Evolutionary conservation across 23 tunicate genomes (phyloP), one percentile per base, ranked within the genome.

Genomic region (Trididemnum miniatum): DNA sequence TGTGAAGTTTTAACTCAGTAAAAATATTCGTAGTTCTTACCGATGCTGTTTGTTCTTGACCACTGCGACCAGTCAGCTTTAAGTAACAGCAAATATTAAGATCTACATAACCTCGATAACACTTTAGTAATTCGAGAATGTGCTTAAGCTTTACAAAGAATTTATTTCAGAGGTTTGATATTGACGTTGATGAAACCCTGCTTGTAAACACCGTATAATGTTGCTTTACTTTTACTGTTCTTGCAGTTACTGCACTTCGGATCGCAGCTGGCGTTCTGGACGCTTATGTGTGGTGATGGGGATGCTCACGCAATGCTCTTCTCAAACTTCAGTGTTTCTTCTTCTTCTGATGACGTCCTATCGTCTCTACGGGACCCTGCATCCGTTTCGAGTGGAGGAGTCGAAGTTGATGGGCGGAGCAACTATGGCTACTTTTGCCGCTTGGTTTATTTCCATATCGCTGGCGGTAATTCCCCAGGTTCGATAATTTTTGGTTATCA

Each of bases 331-430:
- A 1, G 88, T 84, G 28, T 78, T 84, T 20, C 51, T 79, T 29
- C 85, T 89, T 20, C 33, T 84, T 3, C 71, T 84, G 20, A 93
- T 93, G 98, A 93, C 94, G 67, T 79, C 89, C 54, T 88, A 87
- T 62, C 79, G 98, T 20, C 44, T 93, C 35, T 93, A 93, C 66
- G 98, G 98, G 27, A 84, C 94, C 23, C 71, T 93, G 35, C 84
- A 75, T 28, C 98, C 98, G 72, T 93, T 93, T 91, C 80, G 75
- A 62, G 93, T 82, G 1, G 98, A 93, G 40, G 87, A 91, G 32
- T 88, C 93, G 31, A 51, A 52, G 29, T 35, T 88, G 65, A 63
- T 93, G 49, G 83, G 80, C 3, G 76, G 89, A 15, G 92, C 90
- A 12, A 71, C 88, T 32, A 23, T 57, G 18, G 59, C 77, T 2